A percentile compares a stretch with the other conserved stretches of the same genome.
Conservation (phyloP, 2,888 invertebrate genomes). For the Leptopilina syphax region DNA sequence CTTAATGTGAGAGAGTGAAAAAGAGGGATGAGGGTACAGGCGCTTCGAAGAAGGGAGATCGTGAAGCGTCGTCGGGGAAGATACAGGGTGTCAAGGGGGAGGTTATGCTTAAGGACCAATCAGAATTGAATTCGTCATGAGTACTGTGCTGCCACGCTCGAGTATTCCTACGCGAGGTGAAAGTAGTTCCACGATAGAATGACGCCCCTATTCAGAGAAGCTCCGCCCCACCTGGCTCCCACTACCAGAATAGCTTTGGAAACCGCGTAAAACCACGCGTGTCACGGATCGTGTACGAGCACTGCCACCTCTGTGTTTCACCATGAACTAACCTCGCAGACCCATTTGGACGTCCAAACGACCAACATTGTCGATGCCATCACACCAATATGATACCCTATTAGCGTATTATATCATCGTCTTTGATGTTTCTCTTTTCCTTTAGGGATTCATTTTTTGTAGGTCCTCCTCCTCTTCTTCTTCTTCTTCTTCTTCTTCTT, state of each 20-base stretch:
- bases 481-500: background rate
- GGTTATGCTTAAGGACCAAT: slow-evolving; percentile 80
- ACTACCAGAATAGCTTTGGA: slow-evolving; percentile 61
- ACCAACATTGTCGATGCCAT: slow-evolving; percentile 76
- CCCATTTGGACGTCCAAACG: slow-evolving; percentile 79
- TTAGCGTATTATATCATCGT: slow-evolving; percentile 20
- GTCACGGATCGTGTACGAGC: slow-evolving; percentile 59
- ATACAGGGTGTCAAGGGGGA: slow-evolving; percentile 71
- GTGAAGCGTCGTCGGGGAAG: slow-evolving; percentile 59
- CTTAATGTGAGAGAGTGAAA: slow-evolving; percentile 48
- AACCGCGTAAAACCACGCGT: slow-evolving; percentile 41
- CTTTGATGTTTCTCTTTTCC: background rate
- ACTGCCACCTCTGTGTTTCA: slow-evolving; percentile 78
- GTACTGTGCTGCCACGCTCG: slow-evolving; percentile 72
- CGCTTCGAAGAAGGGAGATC: slow-evolving; percentile 51
- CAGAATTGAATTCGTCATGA: slow-evolving; percentile 81
- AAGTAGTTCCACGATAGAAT: slow-evolving; percentile 72
- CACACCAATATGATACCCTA: slow-evolving; percentile 11
- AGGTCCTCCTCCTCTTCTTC: background rate
- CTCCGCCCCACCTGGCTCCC: slow-evolving; percentile 69
- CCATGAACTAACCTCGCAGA: slow-evolving; percentile 77
- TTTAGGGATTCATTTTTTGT: background rate
- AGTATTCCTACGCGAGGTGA: slow-evolving; percentile 67
- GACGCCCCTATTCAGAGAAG: slow-evolving; percentile 71
- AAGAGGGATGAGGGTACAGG: slow-evolving; percentile 40